phyloP scores from a whole-genome alignment of 2,113 vertebrate species.

The Leucopsar rothschildi region DNA sequence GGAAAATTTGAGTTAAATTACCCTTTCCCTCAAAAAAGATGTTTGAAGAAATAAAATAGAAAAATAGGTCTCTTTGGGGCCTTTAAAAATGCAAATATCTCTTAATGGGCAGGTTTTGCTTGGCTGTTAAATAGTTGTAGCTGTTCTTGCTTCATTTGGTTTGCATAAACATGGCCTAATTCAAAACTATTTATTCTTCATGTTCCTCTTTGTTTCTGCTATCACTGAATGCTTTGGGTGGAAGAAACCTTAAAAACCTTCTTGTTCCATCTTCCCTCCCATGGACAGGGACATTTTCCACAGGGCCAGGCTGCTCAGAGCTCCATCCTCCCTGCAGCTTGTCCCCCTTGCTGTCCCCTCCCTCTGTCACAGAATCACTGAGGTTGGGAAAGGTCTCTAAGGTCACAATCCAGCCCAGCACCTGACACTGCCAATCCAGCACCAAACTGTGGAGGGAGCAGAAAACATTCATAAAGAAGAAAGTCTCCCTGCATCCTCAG shows the following conservation, averaged over 20 bases:
- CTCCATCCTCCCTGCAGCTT: background rate
- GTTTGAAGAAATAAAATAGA: slow-evolving; percentile 51
- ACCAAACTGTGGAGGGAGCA: background rate
- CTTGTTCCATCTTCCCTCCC: background rate
- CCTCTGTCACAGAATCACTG: background rate
- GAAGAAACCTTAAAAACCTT: background rate
- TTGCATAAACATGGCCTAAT: slow-evolving; percentile 24
- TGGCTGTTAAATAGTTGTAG: slow-evolving; percentile 45
- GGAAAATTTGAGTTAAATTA: slow-evolving; percentile 44
- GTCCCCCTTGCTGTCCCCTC: background rate
- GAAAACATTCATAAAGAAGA: too few species aligned
- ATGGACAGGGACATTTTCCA: background rate
- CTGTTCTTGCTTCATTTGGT: slow-evolving; percentile 44
- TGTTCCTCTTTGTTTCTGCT: background rate
- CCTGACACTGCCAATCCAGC: background rate
- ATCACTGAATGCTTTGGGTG: background rate
- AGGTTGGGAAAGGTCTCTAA: background rate
- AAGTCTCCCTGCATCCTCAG: too few species aligned
- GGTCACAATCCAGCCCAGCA: background rate
- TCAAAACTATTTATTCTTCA: background rate
- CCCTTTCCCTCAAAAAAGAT: slow-evolving; percentile 26
- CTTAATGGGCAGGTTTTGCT: slow-evolving; percentile 39
- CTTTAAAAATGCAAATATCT: slow-evolving; percentile 49
- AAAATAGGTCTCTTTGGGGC: slow-evolving; percentile 35
- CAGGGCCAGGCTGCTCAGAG: background rate